Conservation (phyloP, 2,888 invertebrate genomes). For the Pecten maximus region DNA sequence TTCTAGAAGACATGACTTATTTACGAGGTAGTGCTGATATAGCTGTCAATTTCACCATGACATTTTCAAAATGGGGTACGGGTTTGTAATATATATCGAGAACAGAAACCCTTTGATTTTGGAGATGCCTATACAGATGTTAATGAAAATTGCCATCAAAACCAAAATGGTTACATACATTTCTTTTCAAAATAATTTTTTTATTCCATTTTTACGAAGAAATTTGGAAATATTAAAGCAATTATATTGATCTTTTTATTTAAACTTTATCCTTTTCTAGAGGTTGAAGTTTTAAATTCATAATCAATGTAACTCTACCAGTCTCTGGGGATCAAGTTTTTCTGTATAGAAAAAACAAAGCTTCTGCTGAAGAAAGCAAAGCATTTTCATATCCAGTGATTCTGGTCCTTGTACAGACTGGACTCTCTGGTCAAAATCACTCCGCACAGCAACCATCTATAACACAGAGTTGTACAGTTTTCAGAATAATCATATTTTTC, state of each 20-base stretch:
- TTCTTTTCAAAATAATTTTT: too few species aligned
- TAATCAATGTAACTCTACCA: slow-evolving; percentile 83
- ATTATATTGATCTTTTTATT: too few species aligned
- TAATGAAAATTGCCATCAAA: neutral
- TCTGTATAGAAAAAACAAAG: slow-evolving; percentile 90
- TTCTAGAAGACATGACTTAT: too few species aligned
- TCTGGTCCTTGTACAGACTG: slow-evolving; percentile 64
- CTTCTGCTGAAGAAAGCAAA: slow-evolving; percentile 86
- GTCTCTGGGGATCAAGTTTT: slow-evolving; percentile 86
- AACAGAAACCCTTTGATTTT: too few species aligned
- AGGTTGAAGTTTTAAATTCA: neutral
- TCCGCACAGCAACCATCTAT: slow-evolving; percentile 87
- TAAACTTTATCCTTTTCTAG: too few species aligned
- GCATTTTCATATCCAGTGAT: slow-evolving; percentile 68
- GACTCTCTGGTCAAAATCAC: slow-evolving; percentile 86
- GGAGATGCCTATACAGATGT: neutral
- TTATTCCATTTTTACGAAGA: too few species aligned
- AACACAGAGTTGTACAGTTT: slow-evolving; percentile 70
- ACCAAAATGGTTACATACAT: too few species aligned
- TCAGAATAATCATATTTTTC: neutral
- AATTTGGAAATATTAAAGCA: too few species aligned
- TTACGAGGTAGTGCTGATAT: too few species aligned
- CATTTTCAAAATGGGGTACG: too few species aligned
- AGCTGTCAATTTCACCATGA: too few species aligned
- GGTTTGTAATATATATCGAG: too few species aligned